Conservation (phyloP, 2,888 invertebrate species). For the Hermodice carunculata region DNA sequence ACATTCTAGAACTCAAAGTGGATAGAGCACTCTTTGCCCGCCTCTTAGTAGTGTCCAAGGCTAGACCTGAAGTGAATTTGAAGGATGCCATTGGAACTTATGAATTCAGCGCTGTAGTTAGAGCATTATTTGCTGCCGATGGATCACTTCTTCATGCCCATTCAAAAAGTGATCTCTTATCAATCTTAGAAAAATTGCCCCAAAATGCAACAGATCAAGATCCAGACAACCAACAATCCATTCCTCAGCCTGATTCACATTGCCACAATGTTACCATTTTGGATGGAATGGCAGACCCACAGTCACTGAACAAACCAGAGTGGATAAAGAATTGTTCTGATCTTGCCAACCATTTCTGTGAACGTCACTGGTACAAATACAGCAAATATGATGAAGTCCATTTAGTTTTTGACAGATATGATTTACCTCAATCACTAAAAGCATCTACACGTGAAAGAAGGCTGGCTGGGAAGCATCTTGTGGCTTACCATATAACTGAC, state of each 20-base stretch:
- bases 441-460: too few relatives aligned
- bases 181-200: background rate
- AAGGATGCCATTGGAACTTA: too few relatives aligned
- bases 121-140: too few relatives aligned
- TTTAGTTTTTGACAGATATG: background rate
- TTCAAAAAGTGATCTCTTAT: background rate
- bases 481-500: background rate
- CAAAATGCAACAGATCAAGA: background rate
- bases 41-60: too few relatives aligned
- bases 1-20: too few relatives aligned
- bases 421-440: too few relatives aligned
- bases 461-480: too few relatives aligned
- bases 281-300: conserved; percentile 1
- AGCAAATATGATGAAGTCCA: background rate
- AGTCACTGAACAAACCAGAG: conserved; percentile 1
- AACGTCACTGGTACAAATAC: background rate
- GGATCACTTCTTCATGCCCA: background rate
- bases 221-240: background rate
- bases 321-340: conserved; percentile 2
- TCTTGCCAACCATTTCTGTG: background rate
- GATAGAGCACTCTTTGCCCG: too few relatives aligned
- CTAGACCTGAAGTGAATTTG: too few relatives aligned
- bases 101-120: too few relatives aligned
- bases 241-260: background rate
- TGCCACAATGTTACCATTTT: background rate